Percentiles rank a stretch among this genome's conserved stretches.
These are phyloP conservation scores for Cyclura pinguis DNA, from an alignment of 2,797 vertebrate species.

Conservation along the genomic window DNA sequence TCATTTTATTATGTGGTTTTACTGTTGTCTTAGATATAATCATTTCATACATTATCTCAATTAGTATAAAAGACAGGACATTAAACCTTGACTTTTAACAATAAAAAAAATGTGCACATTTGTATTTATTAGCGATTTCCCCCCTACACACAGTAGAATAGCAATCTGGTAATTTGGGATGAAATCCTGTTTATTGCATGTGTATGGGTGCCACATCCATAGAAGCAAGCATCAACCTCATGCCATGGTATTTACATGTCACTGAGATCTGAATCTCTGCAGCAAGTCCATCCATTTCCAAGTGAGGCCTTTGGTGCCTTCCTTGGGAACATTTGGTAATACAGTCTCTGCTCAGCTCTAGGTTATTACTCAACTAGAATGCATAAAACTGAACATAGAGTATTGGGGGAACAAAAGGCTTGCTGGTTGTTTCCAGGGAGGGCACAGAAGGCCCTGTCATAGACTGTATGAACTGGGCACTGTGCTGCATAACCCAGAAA, in stretches of 20 bases:
- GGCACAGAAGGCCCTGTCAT: background rate
- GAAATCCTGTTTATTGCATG: background rate
- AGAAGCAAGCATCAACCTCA: background rate
- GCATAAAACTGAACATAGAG: too few species aligned
- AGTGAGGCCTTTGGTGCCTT: background rate
- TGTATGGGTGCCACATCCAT: background rate
- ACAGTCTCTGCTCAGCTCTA: background rate
- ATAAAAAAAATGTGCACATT: constrained; percentile 5
- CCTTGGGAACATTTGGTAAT: background rate
- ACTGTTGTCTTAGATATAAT: constrained; percentile 9
- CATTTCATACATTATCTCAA: background rate
- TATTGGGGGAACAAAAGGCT: background rate
- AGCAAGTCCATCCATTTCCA: background rate
- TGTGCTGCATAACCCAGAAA: background rate
- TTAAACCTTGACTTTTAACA: constrained; percentile 30
- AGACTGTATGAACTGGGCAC: background rate
- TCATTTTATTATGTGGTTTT: constrained; percentile 56
- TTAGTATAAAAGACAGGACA: constrained; percentile 22
- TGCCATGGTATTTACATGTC: background rate
- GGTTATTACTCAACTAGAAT: background rate
- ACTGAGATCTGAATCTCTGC: background rate
- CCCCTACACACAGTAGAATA: constrained; percentile 20
- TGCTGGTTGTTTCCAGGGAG: background rate
- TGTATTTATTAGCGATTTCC: background rate
- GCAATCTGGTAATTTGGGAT: constrained; percentile 42